These are phyloP conservation scores for Amphimedon queenslandica DNA, from an alignment of 37 sponge, comb jelly and placozoan genomes.

Conservation along the genomic window DNA sequence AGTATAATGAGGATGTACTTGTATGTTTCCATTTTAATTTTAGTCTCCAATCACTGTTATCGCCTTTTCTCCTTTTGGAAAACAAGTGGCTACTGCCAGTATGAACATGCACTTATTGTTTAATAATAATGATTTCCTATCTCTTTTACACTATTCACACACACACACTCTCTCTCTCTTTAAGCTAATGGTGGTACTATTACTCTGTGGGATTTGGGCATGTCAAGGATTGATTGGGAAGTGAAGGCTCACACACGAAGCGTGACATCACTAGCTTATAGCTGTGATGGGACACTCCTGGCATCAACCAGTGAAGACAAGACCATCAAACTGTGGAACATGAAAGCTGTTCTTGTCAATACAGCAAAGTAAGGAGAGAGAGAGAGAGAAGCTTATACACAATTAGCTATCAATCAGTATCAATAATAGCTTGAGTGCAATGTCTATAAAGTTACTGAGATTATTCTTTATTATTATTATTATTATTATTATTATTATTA, in stretches of 20 bases:
- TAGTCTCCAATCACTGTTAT: constrained; percentile 38
- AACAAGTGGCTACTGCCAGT: constrained; percentile 53
- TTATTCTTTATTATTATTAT: not conserved
- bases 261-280: constrained; percentile 39
- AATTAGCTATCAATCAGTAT: too few species aligned
- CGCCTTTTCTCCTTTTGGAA: constrained; percentile 63
- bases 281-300: constrained; percentile 50
- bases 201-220: constrained; percentile 55
- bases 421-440: too few species aligned
- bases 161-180: not conserved
- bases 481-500: not conserved
- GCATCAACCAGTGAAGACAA: constrained; percentile 34
- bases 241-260: constrained; percentile 16
- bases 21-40: not conserved
- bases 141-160: not conserved
- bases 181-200: constrained; percentile 47
- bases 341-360: constrained; percentile 1
- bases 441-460: too few species aligned
- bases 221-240: constrained; percentile 26
- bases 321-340: constrained; percentile 44
- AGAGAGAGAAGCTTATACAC: too few species aligned
- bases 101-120: not conserved
- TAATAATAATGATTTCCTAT: not conserved
- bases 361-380: too few species aligned
- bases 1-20: too few species aligned